Evolutionary conservation across 2,888 invertebrate species (phyloP).

Genomic region (Trichacis sp.): DNA sequence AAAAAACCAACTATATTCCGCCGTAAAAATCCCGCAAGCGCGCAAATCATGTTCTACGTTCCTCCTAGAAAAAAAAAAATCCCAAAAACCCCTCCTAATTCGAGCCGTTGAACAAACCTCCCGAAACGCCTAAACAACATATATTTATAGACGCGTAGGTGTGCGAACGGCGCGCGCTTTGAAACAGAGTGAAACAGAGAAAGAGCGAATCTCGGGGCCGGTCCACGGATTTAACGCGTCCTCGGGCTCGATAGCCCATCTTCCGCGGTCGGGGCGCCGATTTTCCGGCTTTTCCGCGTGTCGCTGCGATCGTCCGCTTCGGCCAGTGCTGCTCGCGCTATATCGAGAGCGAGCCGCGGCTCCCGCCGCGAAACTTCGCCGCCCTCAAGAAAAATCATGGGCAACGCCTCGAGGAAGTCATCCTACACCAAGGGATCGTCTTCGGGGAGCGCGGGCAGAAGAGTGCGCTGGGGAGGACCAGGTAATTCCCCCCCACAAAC

Average conservation of each 20-base stretch:
- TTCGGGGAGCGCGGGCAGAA: constrained; percentile 71
- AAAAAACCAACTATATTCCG: too few relatives aligned
- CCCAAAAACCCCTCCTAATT: too few relatives aligned
- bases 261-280: background rate
- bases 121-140: background rate
- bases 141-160: constrained; percentile 5
- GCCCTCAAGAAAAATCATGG: constrained; percentile 69
- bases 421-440: constrained; percentile 73
- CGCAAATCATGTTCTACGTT: too few relatives aligned
- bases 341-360: constrained; percentile 53
- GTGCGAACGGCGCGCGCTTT: constrained; percentile 1
- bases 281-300: constrained; percentile 11
- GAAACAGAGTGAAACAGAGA: background rate
- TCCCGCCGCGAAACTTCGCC: constrained; percentile 6
- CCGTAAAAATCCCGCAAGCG: too few relatives aligned
- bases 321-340: constrained; percentile 44
- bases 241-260: background rate
- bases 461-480: constrained; percentile 88
- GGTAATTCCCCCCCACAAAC: too few relatives aligned
- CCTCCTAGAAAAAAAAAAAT: too few relatives aligned
- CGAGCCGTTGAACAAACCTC: too few relatives aligned
- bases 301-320: constrained; percentile 50
- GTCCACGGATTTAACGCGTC: background rate
- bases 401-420: constrained; percentile 76
- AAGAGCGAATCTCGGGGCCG: background rate